Evolutionary conservation across 1,140 invertebrate genomes (phyloP), one percentile per base, ranked within the genome.

Genomic region (Tetragnatha versicolor): DNA sequence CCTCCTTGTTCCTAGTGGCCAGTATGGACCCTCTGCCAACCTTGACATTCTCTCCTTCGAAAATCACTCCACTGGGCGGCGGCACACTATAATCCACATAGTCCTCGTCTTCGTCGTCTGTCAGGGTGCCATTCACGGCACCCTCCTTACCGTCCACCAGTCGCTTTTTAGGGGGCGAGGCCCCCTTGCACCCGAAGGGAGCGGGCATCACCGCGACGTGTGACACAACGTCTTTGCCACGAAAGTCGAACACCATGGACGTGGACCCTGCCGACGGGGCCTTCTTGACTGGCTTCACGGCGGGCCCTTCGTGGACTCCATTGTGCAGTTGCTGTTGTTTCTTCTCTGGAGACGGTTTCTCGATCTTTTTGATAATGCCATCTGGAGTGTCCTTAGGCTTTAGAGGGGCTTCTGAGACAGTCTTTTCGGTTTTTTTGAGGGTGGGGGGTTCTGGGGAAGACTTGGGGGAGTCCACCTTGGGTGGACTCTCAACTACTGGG

Each of bases 31-130:
- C 91, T 49, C 93, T 93, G 86, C 95, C 94, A 86, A 95, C 94
- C 83, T 95, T 90, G 81, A 96, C 88, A 86, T 95, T 95, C 85
- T 93, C 93, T 85, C 94, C 94, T 85, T 91, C 90, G 86, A 96
- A 95, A 76, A 90, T 88, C 68, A 95, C 92, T 85, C 91, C 90
- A 86, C 92, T 94, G 3, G 81, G 81, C 55, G 79, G 35, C 42
- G 82, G 82, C 87, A 88, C 73, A 87, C 87, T 83, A 35, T 88
- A 87, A 73, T 82, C 81, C 73, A 87, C 86, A 61, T 88, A 87
- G 65, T 88, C 86, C 75, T 90, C 90, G 73, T 89, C 89, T 80
- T 91, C 90, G 80, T 91, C 91, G 63, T 90, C 91, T 53, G 89
- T 88, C n/a, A 89, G 90, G 65, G 90, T 89, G 77, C 89, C 88